Percentiles rank a stretch among this genome's conserved stretches.
These are phyloP conservation scores for Plumapathes pennacea DNA, from an alignment of 92 coral and sea anemone genomes.

Conservation along the genomic window DNA sequence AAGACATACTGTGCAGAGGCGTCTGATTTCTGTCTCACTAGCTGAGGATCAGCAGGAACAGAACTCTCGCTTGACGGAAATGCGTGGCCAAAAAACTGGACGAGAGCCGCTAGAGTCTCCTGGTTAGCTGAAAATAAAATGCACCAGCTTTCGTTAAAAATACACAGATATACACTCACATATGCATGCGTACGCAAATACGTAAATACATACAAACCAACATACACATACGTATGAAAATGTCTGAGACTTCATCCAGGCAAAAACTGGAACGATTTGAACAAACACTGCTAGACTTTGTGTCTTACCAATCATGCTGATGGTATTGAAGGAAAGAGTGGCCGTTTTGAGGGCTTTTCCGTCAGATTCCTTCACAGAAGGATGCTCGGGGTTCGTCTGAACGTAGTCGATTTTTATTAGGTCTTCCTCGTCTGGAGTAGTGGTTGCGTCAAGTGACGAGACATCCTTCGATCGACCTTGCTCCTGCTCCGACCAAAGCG, in stretches of 20 bases:
- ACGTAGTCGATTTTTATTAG: slow-evolving; percentile 81
- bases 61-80: slow-evolving; percentile 55
- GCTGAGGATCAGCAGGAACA: too few relatives aligned
- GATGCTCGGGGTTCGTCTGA: slow-evolving; percentile 74
- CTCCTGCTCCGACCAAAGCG: too few relatives aligned
- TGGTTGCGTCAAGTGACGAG: slow-evolving; percentile 36
- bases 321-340: slow-evolving; percentile 80
- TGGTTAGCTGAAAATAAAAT: slow-evolving; percentile 75
- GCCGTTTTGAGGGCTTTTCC: slow-evolving; percentile 66
- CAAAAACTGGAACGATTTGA: too few relatives aligned
- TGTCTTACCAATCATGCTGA: slow-evolving; percentile 80
- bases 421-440: slow-evolving; percentile 58
- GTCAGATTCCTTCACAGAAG: slow-evolving; percentile 54
- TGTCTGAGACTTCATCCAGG: too few relatives aligned
- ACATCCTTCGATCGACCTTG: too few relatives aligned
- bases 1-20: too few relatives aligned
- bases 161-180: too few relatives aligned
- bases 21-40: too few relatives aligned
- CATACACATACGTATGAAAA: too few relatives aligned
- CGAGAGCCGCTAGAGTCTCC: slow-evolving; percentile 84
- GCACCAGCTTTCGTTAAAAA: neutral
- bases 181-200: too few relatives aligned
- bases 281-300: neutral
- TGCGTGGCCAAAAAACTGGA: slow-evolving; percentile 80
- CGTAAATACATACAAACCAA: too few relatives aligned